A percentile compares a stretch with the other conserved stretches of the same genome.
These are phyloP conservation scores for Amblyopsis hoosieri DNA, from an alignment of 2,797 vertebrate species.

Conservation along the genomic window DNA sequence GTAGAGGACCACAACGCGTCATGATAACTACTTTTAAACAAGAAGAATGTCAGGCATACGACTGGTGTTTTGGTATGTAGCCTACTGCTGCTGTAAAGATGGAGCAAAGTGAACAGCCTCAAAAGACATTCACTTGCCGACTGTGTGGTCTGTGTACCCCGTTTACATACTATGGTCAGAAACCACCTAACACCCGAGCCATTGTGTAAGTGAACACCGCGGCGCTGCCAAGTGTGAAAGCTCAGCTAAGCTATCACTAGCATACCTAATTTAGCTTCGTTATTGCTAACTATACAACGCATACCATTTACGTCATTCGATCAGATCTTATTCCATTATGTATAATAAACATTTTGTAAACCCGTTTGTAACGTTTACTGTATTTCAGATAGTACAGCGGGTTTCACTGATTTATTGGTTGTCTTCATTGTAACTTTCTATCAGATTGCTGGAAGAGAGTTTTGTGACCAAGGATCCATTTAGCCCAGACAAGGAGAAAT, in stretches of 20 bases:
- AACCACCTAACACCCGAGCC: conserved; percentile 81
- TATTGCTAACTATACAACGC: conserved; percentile 31
- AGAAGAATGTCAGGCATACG: conserved; percentile 21
- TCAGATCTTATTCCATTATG: no score
- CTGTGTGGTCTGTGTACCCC: conserved; percentile 80
- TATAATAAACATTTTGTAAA: no score
- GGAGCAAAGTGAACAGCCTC: conserved; percentile 48
- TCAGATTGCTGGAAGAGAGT: conserved; percentile 87
- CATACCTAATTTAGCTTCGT: not conserved
- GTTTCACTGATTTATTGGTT: no score
- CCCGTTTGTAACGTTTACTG: no score
- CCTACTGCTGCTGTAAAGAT: conserved; percentile 51
- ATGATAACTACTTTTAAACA: conserved; percentile 8
- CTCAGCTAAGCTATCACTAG: conserved; percentile 7
- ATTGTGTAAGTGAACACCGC: conserved; percentile 80
- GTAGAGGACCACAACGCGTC: conserved; percentile 17
- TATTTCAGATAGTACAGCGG: no score
- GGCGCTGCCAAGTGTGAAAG: not conserved
- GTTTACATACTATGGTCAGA: conserved; percentile 84
- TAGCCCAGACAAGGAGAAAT: conserved; percentile 81
- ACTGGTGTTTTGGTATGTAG: conserved; percentile 11
- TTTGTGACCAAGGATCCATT: conserved; percentile 88
- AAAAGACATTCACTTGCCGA: conserved; percentile 80
- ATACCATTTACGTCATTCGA: no score
- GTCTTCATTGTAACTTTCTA: not conserved